Conservation (phyloP, 1,140 invertebrate genomes). For the Lasioglossum baleicum region DNA sequence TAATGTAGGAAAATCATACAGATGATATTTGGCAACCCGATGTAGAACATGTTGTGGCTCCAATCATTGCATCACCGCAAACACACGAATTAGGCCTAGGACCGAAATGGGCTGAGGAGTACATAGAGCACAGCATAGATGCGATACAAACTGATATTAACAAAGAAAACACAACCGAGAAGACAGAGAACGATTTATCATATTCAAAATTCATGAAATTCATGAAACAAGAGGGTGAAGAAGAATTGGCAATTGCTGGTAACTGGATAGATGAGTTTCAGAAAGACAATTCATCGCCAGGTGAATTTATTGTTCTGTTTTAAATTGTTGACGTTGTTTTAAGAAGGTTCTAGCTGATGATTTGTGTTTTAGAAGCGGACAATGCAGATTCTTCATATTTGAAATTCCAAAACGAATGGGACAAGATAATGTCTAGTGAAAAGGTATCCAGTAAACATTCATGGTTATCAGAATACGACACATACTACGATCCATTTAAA, state of each 20-base stretch:
- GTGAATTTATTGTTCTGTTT: conserved; percentile 33
- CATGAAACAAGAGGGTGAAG: conserved; percentile 87
- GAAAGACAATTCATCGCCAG: conserved; percentile 60
- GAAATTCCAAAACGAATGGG: conserved; percentile 88
- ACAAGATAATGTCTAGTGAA: conserved; percentile 82
- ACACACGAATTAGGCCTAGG: conserved; percentile 77
- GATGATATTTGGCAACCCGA: conserved; percentile 76
- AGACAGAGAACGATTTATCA: conserved; percentile 82
- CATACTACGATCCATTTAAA: conserved; percentile 84
- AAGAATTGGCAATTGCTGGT: conserved; percentile 66
- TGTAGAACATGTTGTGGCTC: conserved; percentile 42
- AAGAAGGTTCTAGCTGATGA: neutral
- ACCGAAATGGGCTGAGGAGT: conserved; percentile 83
- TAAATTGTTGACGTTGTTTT: neutral
- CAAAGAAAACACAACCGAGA: conserved; percentile 64
- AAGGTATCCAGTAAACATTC: conserved; percentile 81
- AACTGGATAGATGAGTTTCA: conserved; percentile 74
- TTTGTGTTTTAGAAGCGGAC: conserved; percentile 63
- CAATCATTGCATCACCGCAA: conserved; percentile 52
- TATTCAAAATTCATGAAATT: conserved; percentile 93
- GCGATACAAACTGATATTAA: conserved; percentile 52
- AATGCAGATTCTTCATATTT: conserved; percentile 85
- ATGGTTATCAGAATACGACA: conserved; percentile 85
- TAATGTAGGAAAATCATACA: conserved; percentile 70
- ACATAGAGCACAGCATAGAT: conserved; percentile 80